Evolutionary conservation across 2,797 vertebrate species (phyloP), one percentile per base, ranked within the genome.

Genomic region (Channa striata): DNA sequence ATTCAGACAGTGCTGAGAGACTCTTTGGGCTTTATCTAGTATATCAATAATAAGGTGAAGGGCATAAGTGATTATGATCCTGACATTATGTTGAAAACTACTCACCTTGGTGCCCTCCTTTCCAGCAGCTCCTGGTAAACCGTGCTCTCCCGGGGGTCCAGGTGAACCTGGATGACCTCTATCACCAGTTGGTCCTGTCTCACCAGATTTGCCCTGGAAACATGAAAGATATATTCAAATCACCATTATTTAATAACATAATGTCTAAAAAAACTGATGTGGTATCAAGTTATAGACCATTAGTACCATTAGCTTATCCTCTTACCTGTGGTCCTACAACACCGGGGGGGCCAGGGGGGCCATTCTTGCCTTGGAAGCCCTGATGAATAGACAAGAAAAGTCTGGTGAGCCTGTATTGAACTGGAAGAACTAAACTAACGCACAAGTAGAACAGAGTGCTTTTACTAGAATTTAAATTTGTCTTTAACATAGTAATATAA

Each of bases 311-410:
- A 12, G 30, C 11, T 20, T 17, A 70, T 34, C 10, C 10, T 58
- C 56, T 90, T 85, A 97, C 97, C 95, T 98, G 97, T 51, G 96
- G 96, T 62, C 97, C 97, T 34, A 99, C 92, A 37, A 99, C 97
- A 14, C 97, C 97, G 0, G 88, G 61, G 19, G 97, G 95, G 0
- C 97, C 97, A 0, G 95, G 95, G 2, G 91, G 93, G 3, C 97
- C 97, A 0, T 95, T 98, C 85, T 96, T 97, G 56, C 97, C 97
- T 90, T 98, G 97, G 77, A 98, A 98, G 4, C 97, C 97, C 97
- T 98, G 70, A 20, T 52, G 36, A 78, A 74, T 46, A 62, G 16
- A 86, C 13, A 62, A 65, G 34, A 78, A 7, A 74, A 62, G n/a
- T 47, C 20, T 20, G 39, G 13, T 77, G 61, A 71, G 10, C 48